Conservation (phyloP, 2,888 invertebrate genomes). For the Pristionchus arcanus region DNA sequence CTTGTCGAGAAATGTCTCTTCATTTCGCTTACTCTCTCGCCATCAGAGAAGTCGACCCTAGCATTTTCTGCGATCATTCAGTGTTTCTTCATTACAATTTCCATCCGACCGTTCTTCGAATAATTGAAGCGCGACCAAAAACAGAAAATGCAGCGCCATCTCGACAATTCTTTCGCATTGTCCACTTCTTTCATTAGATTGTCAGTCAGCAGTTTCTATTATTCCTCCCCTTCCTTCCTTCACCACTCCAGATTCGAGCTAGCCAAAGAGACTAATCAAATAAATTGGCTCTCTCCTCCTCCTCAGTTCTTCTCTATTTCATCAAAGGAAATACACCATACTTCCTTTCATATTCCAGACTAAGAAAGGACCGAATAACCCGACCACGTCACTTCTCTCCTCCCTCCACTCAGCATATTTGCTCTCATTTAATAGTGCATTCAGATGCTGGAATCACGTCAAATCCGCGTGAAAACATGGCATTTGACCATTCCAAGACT, state of each 20-base stretch:
- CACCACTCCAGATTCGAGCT: neutral
- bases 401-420: neutral
- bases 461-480: neutral
- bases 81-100: too few species aligned
- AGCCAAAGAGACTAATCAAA: constrained; percentile 19
- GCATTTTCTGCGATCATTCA: too few species aligned
- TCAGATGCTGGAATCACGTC: neutral
- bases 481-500: neutral
- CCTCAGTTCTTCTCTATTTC: constrained; percentile 17
- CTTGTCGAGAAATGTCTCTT: too few species aligned
- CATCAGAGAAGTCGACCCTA: too few species aligned
- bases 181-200: neutral
- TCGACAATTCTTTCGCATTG: too few species aligned
- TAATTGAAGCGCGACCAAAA: too few species aligned
- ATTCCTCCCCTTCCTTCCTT: neutral
- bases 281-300: constrained; percentile 29
- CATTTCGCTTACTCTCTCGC: too few species aligned
- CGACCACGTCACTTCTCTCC: neutral
- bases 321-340: neutral
- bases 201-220: neutral
- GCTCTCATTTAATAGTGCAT: neutral
- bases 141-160: too few species aligned
- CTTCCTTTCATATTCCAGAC: constrained; percentile 35
- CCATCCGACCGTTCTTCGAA: too few species aligned
- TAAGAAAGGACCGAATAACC: neutral